A percentile compares a stretch with the other conserved stretches of the same genome.
Evolutionary conservation across 2,888 invertebrate species (phyloP).

Genomic region (Meteorus cinctellus): DNA sequence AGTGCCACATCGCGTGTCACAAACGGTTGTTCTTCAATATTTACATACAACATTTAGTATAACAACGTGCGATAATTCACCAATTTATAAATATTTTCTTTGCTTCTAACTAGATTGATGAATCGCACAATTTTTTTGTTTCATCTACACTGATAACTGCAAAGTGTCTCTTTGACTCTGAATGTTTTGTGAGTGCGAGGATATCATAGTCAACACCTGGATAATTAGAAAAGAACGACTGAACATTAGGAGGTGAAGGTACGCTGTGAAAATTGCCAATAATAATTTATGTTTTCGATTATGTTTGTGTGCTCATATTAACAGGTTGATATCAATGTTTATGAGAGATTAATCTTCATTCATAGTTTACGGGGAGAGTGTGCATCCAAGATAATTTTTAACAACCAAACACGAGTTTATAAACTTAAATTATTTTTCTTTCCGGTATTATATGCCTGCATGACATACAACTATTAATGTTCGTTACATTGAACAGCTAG

Average conservation of each 20-base stretch:
- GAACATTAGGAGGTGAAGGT: no score
- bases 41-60: slow-evolving; percentile 19
- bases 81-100: background rate
- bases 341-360: background rate
- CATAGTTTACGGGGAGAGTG: no score
- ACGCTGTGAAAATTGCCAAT: no score
- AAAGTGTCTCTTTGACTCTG: no score
- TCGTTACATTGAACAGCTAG: no score
- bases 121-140: background rate
- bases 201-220: no score
- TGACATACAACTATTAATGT: background rate
- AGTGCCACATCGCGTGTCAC: slow-evolving; percentile 43
- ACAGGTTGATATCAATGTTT: background rate
- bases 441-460: background rate
- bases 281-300: background rate
- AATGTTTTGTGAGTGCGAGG: no score
- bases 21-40: slow-evolving; percentile 28
- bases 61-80: slow-evolving; percentile 3
- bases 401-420: background rate
- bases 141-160: background rate
- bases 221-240: no score
- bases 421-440: background rate
- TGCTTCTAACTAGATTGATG: background rate
- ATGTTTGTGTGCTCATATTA: slow-evolving; percentile 12
- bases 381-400: background rate